Evolutionary conservation across 2,888 invertebrate genomes (phyloP), one percentile per base, ranked within the genome.

Genomic region (Lochmaea capreae): DNA sequence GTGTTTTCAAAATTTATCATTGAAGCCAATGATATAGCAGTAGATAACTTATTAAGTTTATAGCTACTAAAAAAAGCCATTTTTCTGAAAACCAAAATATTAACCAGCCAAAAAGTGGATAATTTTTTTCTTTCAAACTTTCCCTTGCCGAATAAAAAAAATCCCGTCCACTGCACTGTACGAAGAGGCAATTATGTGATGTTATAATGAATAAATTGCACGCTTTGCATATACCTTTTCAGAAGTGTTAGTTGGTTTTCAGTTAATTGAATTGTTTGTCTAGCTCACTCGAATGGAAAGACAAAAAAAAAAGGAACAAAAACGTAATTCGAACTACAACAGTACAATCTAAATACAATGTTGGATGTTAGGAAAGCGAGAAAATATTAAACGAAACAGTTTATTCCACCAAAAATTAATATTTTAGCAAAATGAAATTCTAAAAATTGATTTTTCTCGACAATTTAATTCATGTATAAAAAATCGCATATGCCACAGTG

Each of bases 181-280:
- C 33, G 14, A 54, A 54, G 14, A 6, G 18, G 22, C 59, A 59
- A 59, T 59, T 18, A 58, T 12, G 22, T 18, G 22, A 22, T 58
- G 57, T 58, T 58, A 10, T 22, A 58, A 58, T 58, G 57, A 58
- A 58, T 58, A 59, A 59, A 59, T 59, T 33, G 14, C 33, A 59
- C 11, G 12, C 22, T 59, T 26, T 5, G 12, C 26, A 33, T 54
- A n/a, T 18, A 54, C 9, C n/a, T 54, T 54, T 18, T 16, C 54
- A n/a, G 16, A 59, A 26, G 14, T 16, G 26, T 12, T 26, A 59
- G 59, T 59, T 59, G 12, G 11, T 59, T 59, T 58, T 26, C 18
- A 26, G 59, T 59, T 59, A 59, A 59, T 59, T 59, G 59, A 59
- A 59, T 26, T 59, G 59, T 33, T 59, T 59, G 59, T 26, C 33